Conservation (phyloP, 2,888 invertebrate genomes). For the Sphaerophoria rueppellii region DNA sequence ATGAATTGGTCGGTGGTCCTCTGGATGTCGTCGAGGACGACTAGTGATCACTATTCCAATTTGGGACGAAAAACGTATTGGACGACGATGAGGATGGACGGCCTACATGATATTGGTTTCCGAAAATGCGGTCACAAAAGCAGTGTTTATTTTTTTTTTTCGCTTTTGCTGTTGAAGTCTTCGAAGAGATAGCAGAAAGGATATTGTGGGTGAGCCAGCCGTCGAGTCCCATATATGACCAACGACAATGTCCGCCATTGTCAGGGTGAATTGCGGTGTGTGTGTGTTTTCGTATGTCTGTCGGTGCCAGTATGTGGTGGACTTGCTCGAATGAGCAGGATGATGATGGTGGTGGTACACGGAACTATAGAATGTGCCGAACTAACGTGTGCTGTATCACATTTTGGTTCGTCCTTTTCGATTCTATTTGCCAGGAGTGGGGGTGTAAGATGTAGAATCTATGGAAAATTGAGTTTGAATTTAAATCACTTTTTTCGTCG, state of each 20-base stretch:
- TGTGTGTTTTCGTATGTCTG: background rate
- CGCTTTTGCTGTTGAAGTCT: too few relatives aligned
- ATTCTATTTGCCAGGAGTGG: slow-evolving; percentile 8
- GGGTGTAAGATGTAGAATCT: slow-evolving; percentile 23
- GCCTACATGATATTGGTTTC: slow-evolving; percentile 69
- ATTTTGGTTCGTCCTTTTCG: slow-evolving; percentile 31
- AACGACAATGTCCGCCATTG: background rate
- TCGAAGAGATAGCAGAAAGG: background rate
- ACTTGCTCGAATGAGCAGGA: too few relatives aligned
- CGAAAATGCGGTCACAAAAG: slow-evolving; percentile 62
- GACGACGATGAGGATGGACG: slow-evolving; percentile 11
- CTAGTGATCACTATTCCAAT: too few relatives aligned
- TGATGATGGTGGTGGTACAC: background rate
- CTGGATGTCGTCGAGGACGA: background rate
- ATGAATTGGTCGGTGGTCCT: slow-evolving; percentile 22
- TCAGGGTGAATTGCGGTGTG: slow-evolving; percentile 23
- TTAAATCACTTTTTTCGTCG: slow-evolving; percentile 43
- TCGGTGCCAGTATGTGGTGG: background rate
- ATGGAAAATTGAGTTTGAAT: slow-evolving; percentile 66
- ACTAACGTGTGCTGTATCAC: slow-evolving; percentile 48
- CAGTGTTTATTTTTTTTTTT: background rate
- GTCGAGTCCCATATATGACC: too few relatives aligned
- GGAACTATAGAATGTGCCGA: slow-evolving; percentile 24
- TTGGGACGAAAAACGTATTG: background rate
- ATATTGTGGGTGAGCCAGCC: slow-evolving; percentile 12